Base-by-base conservation (phyloP, 2,113 vertebrate genomes). In the Tyto alba region DNA sequence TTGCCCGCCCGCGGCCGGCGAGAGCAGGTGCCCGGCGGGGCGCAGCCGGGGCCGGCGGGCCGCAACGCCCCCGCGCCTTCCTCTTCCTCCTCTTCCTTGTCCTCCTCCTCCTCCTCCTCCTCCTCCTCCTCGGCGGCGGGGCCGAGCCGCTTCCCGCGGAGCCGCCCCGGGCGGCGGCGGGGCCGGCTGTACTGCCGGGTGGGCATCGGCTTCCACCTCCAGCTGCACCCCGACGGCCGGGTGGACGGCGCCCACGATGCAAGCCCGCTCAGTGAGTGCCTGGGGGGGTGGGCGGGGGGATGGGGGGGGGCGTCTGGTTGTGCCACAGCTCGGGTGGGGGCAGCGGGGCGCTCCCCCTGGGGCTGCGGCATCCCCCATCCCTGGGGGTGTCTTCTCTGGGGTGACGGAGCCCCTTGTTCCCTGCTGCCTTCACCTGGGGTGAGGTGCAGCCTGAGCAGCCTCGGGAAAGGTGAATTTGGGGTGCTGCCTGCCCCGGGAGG, bases 141-240 rank as follows among this genome's bases (percentile, higher is more conserved):
- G 71, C 97, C 96, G 59, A 92, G 96, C 94, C 96, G 96, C 25
- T 98, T 98, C 88, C 97, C 97, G 93, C 98, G 98, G 98, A 98
- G 97, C 93, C 98, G 98, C 78, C 98, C 99, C 16, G 99, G 99
- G 90, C 99, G 99, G 97, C 98, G 99, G 96, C 99, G 99, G 38
- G 99, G 99, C 96, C 98, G 99, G 92, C 98, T 99, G 34, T 99
- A 99, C 97, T 99, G 99, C 95, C 97, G 99, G 94, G 99, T 99
- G 87, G 99, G 99, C 97, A 99, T 99, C 97, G 99, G 99, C 38
- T 99, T 99, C 98, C 99, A 99, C 86, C 99, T 99, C 67, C 99
- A 99, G 98, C 99, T 99, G 96, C 99, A 99, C 97, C 98, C 99
- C 88, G 99, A 99, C 97, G 99, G 99, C 94, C 98, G 98, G 97